These are phyloP conservation scores for Olivierus martensii DNA, from an alignment of 1,140 invertebrate genomes.

Conservation along the genomic window DNA sequence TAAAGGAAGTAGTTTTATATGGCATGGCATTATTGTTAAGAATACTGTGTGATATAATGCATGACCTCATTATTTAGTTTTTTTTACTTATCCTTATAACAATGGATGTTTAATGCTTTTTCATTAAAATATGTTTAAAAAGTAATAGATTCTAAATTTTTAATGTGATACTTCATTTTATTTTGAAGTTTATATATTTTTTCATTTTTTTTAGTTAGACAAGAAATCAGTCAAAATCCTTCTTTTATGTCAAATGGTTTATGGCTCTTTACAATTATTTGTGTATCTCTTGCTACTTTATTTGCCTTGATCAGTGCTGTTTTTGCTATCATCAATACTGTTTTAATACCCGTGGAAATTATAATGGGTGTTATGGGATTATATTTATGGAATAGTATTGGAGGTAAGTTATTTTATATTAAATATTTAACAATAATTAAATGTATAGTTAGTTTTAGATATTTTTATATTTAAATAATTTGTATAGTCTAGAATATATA, in stretches of 20 bases:
- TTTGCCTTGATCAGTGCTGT: constrained; percentile 51
- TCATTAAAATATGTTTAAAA: background rate
- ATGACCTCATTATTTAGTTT: background rate
- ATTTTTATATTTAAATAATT: too few species aligned
- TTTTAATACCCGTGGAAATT: constrained; percentile 52
- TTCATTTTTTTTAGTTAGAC: constrained; percentile 37
- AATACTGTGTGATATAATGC: background rate
- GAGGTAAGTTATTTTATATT: constrained; percentile 42
- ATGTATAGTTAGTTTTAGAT: too few species aligned
- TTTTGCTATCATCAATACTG: constrained; percentile 62
- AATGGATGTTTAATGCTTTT: too few species aligned
- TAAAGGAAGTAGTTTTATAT: background rate
- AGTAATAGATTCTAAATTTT: background rate
- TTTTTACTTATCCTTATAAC: background rate
- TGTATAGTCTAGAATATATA: too few species aligned
- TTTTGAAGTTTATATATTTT: constrained; percentile 4
- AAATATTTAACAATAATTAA: background rate
- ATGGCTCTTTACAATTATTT: constrained; percentile 53
- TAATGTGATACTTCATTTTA: background rate
- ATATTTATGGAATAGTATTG: constrained; percentile 58
- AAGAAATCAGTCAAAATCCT: constrained; percentile 43
- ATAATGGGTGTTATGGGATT: constrained; percentile 59
- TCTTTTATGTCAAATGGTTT: constrained; percentile 51
- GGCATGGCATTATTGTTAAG: constrained; percentile 29
- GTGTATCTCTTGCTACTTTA: constrained; percentile 46